A percentile compares a stretch with the other conserved stretches of the same genome.
Evolutionary conservation across 2,113 vertebrate species (phyloP).

Genomic region (Corydoras sp.): DNA sequence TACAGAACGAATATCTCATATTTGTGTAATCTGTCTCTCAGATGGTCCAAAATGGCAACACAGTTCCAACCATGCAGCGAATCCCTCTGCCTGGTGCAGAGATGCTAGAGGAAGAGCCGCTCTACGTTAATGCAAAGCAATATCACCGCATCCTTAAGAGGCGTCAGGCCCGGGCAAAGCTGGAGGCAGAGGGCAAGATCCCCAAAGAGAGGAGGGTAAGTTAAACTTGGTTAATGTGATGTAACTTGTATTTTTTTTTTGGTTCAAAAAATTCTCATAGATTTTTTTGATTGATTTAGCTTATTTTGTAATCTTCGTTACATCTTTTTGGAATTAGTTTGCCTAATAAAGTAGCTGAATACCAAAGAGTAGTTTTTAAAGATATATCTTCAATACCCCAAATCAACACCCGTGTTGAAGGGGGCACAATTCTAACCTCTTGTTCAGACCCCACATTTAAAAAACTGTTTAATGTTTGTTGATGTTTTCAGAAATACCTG

Average conservation of each 20-base stretch:
- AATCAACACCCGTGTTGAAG: too few relatives aligned
- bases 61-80: constrained; percentile 88
- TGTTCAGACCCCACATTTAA: too few relatives aligned
- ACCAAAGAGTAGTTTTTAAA: too few relatives aligned
- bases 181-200: constrained; percentile 96
- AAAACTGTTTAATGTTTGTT: neutral
- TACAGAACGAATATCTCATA: constrained; percentile 11
- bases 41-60: constrained; percentile 91
- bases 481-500: constrained; percentile 82
- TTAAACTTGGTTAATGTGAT: neutral
- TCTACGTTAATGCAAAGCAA: constrained; percentile 97
- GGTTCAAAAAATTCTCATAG: too few relatives aligned
- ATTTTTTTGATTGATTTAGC: too few relatives aligned
- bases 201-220: constrained; percentile 94
- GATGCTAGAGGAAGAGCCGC: constrained; percentile 97
- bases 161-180: constrained; percentile 91
- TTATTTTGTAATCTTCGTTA: too few relatives aligned
- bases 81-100: constrained; percentile 96
- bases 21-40: constrained; percentile 45
- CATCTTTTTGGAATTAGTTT: too few relatives aligned
- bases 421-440: too few relatives aligned
- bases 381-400: too few relatives aligned
- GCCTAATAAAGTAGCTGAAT: too few relatives aligned
- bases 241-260: too few relatives aligned
- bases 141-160: constrained; percentile 97